Evolutionary conservation across 2,797 vertebrate species (phyloP).

Genomic region (Trematomus bernacchii): DNA sequence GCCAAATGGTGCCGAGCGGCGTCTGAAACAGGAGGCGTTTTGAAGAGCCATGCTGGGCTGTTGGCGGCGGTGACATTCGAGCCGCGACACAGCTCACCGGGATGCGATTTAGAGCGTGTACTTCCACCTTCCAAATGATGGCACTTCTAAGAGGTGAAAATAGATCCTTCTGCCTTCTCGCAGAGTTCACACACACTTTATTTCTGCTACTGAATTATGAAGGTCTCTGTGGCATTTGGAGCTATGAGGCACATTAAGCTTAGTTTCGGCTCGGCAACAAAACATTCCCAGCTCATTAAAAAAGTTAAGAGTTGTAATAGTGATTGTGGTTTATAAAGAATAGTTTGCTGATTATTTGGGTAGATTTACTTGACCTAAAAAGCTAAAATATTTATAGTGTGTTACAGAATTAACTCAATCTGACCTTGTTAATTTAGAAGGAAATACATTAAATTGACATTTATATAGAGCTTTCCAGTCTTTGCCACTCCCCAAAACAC

Average conservation of each 20-base stretch:
- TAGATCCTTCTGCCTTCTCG: constrained; percentile 74
- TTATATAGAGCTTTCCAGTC: too few species aligned
- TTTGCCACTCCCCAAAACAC: too few species aligned
- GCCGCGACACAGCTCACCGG: constrained; percentile 69
- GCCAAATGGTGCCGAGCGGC: constrained; percentile 63
- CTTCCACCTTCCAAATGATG: constrained; percentile 77
- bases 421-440: constrained; percentile 19
- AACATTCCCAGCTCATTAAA: constrained; percentile 68
- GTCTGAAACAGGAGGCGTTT: constrained; percentile 68
- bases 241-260: constrained; percentile 55
- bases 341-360: not conserved
- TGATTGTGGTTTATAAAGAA: constrained; percentile 6
- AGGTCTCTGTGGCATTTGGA: constrained; percentile 49
- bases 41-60: constrained; percentile 75
- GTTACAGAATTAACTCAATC: constrained; percentile 8
- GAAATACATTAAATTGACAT: not conserved
- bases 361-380: not conserved
- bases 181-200: constrained; percentile 70
- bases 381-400: not conserved
- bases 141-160: constrained; percentile 78
- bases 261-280: constrained; percentile 44
- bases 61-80: constrained; percentile 71
- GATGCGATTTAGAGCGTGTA: constrained; percentile 73
- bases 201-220: constrained; percentile 63
- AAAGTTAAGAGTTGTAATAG: constrained; percentile 42